Base-by-base conservation (phyloP, 2,113 vertebrate genomes). In the Nothobranchius kuhntae region DNA sequence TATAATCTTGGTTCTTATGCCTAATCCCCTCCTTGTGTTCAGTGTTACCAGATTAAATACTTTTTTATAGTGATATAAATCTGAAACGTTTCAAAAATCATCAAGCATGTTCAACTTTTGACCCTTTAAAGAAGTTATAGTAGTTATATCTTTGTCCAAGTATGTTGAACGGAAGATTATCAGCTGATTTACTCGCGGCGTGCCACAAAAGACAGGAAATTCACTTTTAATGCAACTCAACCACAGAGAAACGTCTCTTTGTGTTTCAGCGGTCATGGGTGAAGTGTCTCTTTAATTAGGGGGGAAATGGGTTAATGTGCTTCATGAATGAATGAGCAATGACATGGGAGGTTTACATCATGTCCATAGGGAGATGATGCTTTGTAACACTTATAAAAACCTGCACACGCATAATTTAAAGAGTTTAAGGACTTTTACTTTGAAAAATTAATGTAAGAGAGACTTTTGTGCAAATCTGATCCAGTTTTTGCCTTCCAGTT, bases 241-340 rank as follows among this genome's bases (percentile, higher is more conserved):
- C 53, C 36, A 42, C 66, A 51, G 68, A 75, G 79, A 68, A 65
- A 30, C 54, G 54, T 12, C 48, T 24, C 63, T 81, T 87, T 90
- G 77, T 89, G 60, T 80, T 81, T 80, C 40, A 11, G 73, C 71
- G 9, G 54, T 67, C 83, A 85, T 80, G 79, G 51, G 65, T 80
- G 64, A 88, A 81, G 64, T 58, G 44, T 70, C 65, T 57, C 59
- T 78, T 72, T 80, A 86, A 86, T 84, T 68, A 74, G 64, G 8
- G 6, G 24, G 71, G 51, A 84, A 78, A 82, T 86, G 71, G 80
- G 86, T 87, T 89, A 83, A 83, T 86, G 53, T 77, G n/a, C 75
- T 69, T 56, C 82, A 80, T 4, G 81, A 70, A 63, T 82, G 82
- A 48, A 13, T 84, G 80, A 48, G 70, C 81, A 52, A 40, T 53